Conservation (phyloP, 2,797 vertebrate species). For the Taenioides sp. region DNA sequence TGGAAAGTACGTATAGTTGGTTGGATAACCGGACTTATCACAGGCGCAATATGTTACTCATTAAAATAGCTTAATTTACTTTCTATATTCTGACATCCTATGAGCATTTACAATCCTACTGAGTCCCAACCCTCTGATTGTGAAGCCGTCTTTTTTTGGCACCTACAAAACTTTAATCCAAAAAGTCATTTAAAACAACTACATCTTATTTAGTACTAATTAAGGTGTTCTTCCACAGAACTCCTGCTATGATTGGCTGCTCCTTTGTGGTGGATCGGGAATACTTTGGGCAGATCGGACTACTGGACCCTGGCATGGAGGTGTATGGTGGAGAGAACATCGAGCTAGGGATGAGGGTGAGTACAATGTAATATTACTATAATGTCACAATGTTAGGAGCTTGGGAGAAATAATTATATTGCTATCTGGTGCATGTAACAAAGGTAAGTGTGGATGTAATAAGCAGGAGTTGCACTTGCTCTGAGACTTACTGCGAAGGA, state of each 20-base stretch:
- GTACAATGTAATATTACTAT: constrained; percentile 40
- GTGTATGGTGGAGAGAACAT: constrained; percentile 98
- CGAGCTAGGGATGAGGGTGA: constrained; percentile 96
- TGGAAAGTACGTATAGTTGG: no score
- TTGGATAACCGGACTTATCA: no score
- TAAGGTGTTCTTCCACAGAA: constrained; percentile 75
- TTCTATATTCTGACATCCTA: no score
- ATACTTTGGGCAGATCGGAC: constrained; percentile 94
- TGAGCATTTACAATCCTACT: no score
- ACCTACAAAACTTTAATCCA: neutral
- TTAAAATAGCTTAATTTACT: no score
- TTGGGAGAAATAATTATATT: constrained; percentile 12
- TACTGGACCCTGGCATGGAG: constrained; percentile 97
- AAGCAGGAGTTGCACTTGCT: constrained; percentile 25
- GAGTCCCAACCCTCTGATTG: no score
- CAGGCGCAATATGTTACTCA: no score
- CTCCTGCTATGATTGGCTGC: constrained; percentile 98
- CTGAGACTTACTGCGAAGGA: constrained; percentile 30
- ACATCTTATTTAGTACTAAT: no score
- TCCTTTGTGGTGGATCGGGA: constrained; percentile 95
- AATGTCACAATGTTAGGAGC: constrained; percentile 4
- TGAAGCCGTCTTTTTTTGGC: no score
- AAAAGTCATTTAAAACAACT: neutral
- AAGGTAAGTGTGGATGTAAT: constrained; percentile 19
- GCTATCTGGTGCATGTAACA: constrained; percentile 10